A percentile compares a stretch with the other conserved stretches of the same genome.
These are phyloP conservation scores for Himalopsyche phryganea DNA, from an alignment of 1,140 invertebrate species.

Conservation along the genomic window DNA sequence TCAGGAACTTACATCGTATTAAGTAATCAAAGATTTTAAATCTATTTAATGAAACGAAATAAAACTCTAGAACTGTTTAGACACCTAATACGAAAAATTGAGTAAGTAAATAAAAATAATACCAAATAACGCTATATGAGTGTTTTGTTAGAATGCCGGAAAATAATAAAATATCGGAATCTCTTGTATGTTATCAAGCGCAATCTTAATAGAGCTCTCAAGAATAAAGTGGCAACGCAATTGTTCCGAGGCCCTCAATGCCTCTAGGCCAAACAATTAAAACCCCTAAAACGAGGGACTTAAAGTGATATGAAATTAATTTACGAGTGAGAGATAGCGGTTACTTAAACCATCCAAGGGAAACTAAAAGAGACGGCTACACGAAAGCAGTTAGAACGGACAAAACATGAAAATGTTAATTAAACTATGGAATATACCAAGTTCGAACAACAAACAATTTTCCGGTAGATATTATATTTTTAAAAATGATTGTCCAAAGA, in stretches of 20 bases:
- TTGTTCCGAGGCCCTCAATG: conserved; percentile 19
- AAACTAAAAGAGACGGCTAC: neutral
- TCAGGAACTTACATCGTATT: too few relatives aligned
- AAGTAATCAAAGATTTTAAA: too few relatives aligned
- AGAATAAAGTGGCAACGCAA: conserved; percentile 18
- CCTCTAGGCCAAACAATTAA: conserved; percentile 24
- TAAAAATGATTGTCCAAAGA: too few relatives aligned
- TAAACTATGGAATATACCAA: too few relatives aligned
- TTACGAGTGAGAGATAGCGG: conserved; percentile 21
- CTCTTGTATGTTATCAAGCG: neutral
- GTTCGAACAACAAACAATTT: too few relatives aligned
- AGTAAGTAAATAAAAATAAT: too few relatives aligned
- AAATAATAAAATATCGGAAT: neutral
- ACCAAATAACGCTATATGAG: too few relatives aligned
- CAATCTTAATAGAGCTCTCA: conserved; percentile 18
- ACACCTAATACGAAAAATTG: too few relatives aligned
- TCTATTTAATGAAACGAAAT: too few relatives aligned
- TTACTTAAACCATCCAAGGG: conserved; percentile 7
- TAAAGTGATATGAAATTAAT: conserved; percentile 29
- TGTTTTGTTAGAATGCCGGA: neutral
- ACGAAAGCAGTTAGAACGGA: conserved; percentile 4
- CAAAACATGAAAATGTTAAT: neutral
- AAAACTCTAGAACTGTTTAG: too few relatives aligned
- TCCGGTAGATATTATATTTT: too few relatives aligned
- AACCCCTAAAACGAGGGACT: conserved; percentile 19